phyloP scores from a whole-genome alignment of 2,888 invertebrate genomes.

The Xestia rhomboidea region DNA sequence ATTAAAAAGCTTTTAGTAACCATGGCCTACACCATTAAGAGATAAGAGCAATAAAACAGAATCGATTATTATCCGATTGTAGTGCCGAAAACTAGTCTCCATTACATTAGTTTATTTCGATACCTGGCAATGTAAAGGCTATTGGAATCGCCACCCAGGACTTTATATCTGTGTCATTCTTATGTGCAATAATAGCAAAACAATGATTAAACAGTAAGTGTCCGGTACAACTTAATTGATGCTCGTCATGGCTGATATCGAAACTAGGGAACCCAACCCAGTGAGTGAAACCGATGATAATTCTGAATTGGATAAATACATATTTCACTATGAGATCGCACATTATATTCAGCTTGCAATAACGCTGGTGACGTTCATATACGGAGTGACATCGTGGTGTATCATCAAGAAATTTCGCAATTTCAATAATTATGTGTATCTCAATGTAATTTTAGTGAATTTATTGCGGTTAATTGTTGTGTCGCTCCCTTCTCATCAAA shows the following conservation, averaged over 20 bases:
- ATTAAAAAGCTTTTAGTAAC: slow-evolving; percentile 17
- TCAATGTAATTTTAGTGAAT: slow-evolving; percentile 23
- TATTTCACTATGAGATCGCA: not conserved
- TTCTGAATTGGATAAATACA: not conserved
- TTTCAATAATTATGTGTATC: slow-evolving; percentile 38
- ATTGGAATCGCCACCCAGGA: not conserved
- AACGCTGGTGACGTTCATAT: slow-evolving; percentile 6
- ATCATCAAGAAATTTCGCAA: slow-evolving; percentile 35
- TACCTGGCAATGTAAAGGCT: not conserved
- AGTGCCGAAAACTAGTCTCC: not conserved
- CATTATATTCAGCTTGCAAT: not conserved
- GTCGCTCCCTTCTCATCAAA: not conserved
- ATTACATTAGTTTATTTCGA: slow-evolving; percentile 10
- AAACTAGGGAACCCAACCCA: not conserved
- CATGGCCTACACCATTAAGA: not conserved
- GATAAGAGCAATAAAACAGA: slow-evolving; percentile 12
- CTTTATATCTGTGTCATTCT: not conserved
- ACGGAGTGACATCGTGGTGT: slow-evolving; percentile 43
- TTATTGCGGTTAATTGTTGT: not conserved
- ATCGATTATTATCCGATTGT: not conserved
- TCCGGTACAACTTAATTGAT: not conserved
- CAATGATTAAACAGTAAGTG: not conserved
- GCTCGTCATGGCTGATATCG: not conserved
- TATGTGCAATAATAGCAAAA: not conserved
- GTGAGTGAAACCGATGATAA: not conserved